Evolutionary conservation across 2,113 vertebrate species (phyloP), one percentile per base, ranked within the genome.

Genomic region (Pelecanoides urinatrix): DNA sequence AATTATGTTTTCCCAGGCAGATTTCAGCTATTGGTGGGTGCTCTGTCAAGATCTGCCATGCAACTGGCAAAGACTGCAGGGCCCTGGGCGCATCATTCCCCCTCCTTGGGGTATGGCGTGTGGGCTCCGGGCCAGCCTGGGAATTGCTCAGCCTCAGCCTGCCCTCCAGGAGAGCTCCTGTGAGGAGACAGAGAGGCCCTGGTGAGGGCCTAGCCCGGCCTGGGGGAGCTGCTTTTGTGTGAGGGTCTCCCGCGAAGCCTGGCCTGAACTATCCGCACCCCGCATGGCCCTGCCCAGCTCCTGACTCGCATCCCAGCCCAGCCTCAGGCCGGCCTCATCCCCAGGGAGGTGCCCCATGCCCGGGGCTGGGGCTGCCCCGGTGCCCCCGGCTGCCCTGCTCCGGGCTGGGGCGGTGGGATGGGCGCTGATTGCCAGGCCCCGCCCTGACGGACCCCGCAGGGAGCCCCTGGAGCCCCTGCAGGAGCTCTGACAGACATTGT

Each of bases 261-360:
- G 40, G 34, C 45, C 38, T 45, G 34, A 53, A 45, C 62, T 26
- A n/a, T 16, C 10, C 11, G 11, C 1, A 1, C 7, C 9, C 27
- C 0, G 0, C 7, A 16, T 0, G 1, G 65, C 30, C 13, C 50
- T n/a, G 25, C 42, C 40, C 11, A 18, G 47, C 25, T 38, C 34
- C 34, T 25, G 30, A 49, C 56, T 23, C 2, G 2, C 40, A 22
- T 20, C 36, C 34, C 16, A 3, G 30, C n/a, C 10, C 1, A 0
- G 30, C 47, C 65, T 53, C 21, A 4, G 30, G 30, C 16, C 3
- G 0, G 7, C 11, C 61, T 29, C 4, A 1, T 18, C 23, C 52
- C 14, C 34, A n/a, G 5, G 4, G 19, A 44, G 19, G 22, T 70
- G 49, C 27, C 32, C 1, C 0, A 34, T 20, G 21, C 15, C 36